Evolutionary conservation across 2,888 invertebrate species (phyloP), one percentile per base, ranked within the genome.

Genomic region (Tiphia femorata): DNA sequence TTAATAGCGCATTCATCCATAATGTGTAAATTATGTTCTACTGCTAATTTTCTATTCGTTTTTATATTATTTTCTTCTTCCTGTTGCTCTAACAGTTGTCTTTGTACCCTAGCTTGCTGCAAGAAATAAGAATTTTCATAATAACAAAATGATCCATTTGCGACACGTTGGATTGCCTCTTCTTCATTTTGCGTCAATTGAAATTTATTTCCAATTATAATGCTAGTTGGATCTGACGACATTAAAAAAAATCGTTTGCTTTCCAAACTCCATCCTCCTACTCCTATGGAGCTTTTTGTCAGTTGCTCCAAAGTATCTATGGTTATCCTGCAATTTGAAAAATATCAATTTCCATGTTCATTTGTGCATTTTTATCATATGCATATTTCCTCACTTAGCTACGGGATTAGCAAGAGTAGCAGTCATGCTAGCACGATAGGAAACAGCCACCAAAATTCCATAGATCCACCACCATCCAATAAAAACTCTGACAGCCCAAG

Each of bases 401-500:
- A 89, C 87, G 20, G 94, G 94, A 80, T 91, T 91, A 0, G 94
- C 92, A 41, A 95, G 84, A 48, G 93, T 92, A 0, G 94, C 94
- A 0, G 94, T 94, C 88, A 95, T 91, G 71, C 93, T 94, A 0
- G 94, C 94, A 73, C 91, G 85, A 78, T 95, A 95, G 0, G 92
- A 88, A 0, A 93, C 92, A 0, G 92, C 91, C 3, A 94, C 86
- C 2, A 94, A 85, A 58, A 94, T 89, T 74, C 92, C 92, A 78
- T 94, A 95, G 1, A 94, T 81, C 94, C 94, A 95, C 84, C 94
- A 95, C 91, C 93, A 94, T 0, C 95, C 94, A 1, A 94, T 93
- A 10, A 95, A 85, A 21, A 94, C 85, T 27, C 94, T 86, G 35
- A 95, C 85, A 0, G 94, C 91, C 94, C 94, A 94, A 12, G 91